Evolutionary conservation across 1,140 invertebrate species (phyloP).

Genomic region (Aphelenchoides avenae): DNA sequence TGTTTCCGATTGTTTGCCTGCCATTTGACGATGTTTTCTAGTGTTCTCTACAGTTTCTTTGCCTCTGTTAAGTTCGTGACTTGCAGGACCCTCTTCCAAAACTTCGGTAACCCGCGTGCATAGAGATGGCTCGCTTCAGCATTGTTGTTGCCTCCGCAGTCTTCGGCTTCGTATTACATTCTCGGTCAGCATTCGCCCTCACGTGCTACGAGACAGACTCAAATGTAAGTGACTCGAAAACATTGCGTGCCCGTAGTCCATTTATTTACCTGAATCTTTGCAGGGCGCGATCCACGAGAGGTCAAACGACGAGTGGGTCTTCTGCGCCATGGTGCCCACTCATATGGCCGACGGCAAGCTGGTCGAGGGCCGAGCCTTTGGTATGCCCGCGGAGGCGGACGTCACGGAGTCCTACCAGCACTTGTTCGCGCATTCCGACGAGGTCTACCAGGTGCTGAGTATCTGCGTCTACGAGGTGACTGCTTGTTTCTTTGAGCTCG

Average conservation of each 20-base stretch:
- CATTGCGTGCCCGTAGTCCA: neutral
- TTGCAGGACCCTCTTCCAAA: too few species aligned
- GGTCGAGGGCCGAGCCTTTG: conserved; percentile 4
- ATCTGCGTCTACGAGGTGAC: conserved; percentile 4
- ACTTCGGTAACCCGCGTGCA: too few species aligned
- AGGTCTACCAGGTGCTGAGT: conserved; percentile 1
- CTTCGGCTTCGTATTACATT: too few species aligned
- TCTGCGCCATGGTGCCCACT: conserved; percentile 5
- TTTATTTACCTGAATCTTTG: neutral
- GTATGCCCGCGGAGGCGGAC: conserved; percentile 1
- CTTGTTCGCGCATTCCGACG: neutral
- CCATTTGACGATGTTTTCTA: too few species aligned
- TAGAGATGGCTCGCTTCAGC: too few species aligned
- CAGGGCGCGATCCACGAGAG: conserved; percentile 9
- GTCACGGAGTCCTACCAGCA: neutral
- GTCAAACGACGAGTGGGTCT: conserved; percentile 1
- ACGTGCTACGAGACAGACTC: conserved; percentile 7
- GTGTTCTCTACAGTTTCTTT: too few species aligned
- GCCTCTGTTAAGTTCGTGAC: too few species aligned
- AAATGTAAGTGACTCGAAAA: neutral
- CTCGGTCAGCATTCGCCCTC: neutral
- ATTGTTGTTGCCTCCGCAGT: too few species aligned
- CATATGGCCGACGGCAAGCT: conserved; percentile 10
- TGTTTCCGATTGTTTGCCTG: too few species aligned
- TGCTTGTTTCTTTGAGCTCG: neutral